phyloP scores from a whole-genome alignment of 2,888 invertebrate genomes.

The Osedax frankpressi region DNA sequence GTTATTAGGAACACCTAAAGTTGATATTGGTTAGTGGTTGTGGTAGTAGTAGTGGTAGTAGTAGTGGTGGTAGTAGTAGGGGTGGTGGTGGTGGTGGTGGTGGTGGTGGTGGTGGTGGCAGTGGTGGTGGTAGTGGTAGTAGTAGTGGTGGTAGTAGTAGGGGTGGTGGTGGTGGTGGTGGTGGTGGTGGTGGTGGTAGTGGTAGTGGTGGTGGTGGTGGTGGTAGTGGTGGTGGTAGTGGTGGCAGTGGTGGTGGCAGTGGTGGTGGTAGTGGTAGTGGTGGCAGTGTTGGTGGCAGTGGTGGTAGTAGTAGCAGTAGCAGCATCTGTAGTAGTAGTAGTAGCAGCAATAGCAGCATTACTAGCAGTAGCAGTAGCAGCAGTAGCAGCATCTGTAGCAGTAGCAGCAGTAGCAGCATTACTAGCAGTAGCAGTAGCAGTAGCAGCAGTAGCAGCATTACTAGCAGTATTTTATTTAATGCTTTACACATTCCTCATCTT shows the following conservation, averaged over 20 bases:
- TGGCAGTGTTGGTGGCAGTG: slow-evolving; percentile 22
- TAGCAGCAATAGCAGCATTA: too few species aligned
- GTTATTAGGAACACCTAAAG: too few species aligned
- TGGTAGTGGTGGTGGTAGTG: slow-evolving; percentile 12
- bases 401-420: too few species aligned
- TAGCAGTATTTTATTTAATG: too few species aligned
- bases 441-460: too few species aligned
- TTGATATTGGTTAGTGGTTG: too few species aligned
- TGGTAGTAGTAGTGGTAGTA: not conserved
- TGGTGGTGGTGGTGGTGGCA: slow-evolving; percentile 6
- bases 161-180: slow-evolving; percentile 23
- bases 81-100: not conserved
- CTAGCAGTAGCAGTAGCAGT: too few species aligned
- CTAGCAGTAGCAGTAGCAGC: too few species aligned
- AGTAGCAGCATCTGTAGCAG: too few species aligned
- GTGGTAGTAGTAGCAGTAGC: too few species aligned
- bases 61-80: not conserved
- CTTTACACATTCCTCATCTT: too few species aligned
- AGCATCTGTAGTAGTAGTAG: too few species aligned
- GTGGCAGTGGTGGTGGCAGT: slow-evolving; percentile 21
- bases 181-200: slow-evolving; percentile 25
- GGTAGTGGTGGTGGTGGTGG: slow-evolving; percentile 25
- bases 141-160: slow-evolving; percentile 23
- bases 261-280: slow-evolving; percentile 23
- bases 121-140: slow-evolving; percentile 19